Conservation (phyloP, 2,888 invertebrate genomes). For the Folsomia manolachei region DNA sequence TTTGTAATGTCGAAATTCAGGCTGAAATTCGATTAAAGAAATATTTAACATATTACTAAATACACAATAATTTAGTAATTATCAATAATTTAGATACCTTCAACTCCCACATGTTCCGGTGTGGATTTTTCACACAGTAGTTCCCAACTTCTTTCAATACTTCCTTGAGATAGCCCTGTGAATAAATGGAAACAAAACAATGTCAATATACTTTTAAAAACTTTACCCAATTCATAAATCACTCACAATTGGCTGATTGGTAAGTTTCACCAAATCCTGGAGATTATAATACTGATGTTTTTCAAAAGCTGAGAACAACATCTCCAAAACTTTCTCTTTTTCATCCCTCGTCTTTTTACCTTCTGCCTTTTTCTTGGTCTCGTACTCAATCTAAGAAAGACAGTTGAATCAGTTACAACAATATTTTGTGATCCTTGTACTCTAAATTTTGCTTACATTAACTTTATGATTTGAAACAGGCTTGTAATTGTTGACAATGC, state of each 20-base stretch:
- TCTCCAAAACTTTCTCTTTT: constrained; percentile 90
- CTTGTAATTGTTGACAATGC: constrained; percentile 84
- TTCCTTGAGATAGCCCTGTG: constrained; percentile 86
- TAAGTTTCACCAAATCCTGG: constrained; percentile 88
- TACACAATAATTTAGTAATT: too few species aligned
- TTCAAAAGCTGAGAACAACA: constrained; percentile 96
- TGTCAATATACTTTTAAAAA: not conserved
- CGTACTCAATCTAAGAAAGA: constrained; percentile 73
- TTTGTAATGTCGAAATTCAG: constrained; percentile 96
- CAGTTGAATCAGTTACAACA: too few species aligned
- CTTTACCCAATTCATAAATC: not conserved
- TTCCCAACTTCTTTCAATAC: constrained; percentile 96
- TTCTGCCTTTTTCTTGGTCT: constrained; percentile 85
- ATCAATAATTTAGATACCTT: too few species aligned
- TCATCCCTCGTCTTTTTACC: constrained; percentile 95
- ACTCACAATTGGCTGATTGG: constrained; percentile 85
- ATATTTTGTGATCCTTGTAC: constrained; percentile 10
- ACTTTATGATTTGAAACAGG: constrained; percentile 88
- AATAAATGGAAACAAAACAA: constrained; percentile 2
- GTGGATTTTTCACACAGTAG: constrained; percentile 96
- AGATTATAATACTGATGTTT: constrained; percentile 99
- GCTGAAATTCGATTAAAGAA: too few species aligned
- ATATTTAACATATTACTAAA: too few species aligned
- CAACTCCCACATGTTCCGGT: constrained; percentile 98
- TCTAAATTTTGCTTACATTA: constrained; percentile 63